phyloP scores from a whole-genome alignment of 2,113 vertebrate species.

The Myiopsitta monachus region DNA sequence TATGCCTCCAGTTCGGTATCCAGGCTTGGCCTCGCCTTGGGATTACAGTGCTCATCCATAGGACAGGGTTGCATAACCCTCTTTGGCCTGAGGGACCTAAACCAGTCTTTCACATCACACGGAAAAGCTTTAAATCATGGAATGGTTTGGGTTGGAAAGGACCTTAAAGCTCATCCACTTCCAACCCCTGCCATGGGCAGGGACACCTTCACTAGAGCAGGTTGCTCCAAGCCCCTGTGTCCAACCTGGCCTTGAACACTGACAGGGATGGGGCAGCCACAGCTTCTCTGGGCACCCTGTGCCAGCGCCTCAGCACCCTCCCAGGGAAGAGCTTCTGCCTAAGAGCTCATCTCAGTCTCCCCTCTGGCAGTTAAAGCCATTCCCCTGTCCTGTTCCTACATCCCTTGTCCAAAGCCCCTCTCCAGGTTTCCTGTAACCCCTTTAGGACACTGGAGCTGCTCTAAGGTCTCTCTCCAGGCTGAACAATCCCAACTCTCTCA shows the following conservation, averaged over 20 bases:
- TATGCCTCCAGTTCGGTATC: not conserved
- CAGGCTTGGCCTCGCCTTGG: not conserved
- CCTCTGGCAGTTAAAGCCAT: not conserved
- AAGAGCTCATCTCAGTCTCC: not conserved
- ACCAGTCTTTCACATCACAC: not conserved
- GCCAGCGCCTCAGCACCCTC: too few species aligned
- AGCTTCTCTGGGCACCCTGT: too few species aligned
- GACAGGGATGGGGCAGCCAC: too few species aligned
- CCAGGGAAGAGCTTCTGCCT: not conserved
- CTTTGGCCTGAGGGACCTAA: not conserved
- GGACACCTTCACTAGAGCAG: accelerated
- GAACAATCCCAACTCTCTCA: not conserved
- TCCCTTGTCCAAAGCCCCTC: not conserved
- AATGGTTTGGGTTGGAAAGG: too few species aligned
- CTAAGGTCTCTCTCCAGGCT: not conserved
- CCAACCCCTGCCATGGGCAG: too few species aligned
- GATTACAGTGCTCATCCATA: not conserved
- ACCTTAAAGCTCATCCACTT: too few species aligned
- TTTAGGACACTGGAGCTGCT: not conserved
- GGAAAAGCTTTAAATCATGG: not conserved
- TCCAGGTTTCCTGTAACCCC: not conserved
- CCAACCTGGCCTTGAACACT: too few species aligned
- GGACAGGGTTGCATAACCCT: not conserved
- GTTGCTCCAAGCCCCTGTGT: too few species aligned
- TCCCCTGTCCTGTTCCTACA: too few species aligned